Percentiles rank a stretch among this genome's conserved stretches.
phyloP scores from a whole-genome alignment of 2,113 vertebrate species.

The Manacus vitellinus region DNA sequence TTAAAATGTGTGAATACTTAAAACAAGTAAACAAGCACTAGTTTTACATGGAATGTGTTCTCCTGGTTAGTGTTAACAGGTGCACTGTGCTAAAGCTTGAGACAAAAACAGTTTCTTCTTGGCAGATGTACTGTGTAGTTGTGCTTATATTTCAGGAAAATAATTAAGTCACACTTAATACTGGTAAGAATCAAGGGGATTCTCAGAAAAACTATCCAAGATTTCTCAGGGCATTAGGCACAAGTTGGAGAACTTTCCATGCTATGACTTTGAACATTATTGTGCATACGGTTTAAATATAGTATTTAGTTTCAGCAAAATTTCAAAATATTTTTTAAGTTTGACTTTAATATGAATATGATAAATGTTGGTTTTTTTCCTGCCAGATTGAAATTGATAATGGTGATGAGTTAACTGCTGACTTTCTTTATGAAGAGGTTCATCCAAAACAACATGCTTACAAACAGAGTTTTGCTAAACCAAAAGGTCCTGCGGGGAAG shows the following conservation, averaged over 20 bases:
- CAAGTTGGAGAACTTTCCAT: background rate
- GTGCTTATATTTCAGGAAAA: background rate
- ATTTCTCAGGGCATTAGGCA: background rate
- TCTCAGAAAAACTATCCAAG: background rate
- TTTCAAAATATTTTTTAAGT: background rate
- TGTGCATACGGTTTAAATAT: background rate
- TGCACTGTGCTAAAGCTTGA: background rate
- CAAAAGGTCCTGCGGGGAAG: slow-evolving; percentile 91
- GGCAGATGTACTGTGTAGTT: background rate
- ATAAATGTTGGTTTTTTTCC: background rate
- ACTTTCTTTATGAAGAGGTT: slow-evolving; percentile 95
- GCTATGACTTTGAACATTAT: background rate
- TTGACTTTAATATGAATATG: background rate
- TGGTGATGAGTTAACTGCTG: slow-evolving; percentile 90
- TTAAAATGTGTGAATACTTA: background rate
- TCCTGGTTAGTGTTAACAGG: background rate
- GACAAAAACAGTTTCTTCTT: background rate
- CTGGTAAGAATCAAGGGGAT: background rate
- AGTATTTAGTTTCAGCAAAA: background rate
- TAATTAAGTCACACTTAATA: background rate
- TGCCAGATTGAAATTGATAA: slow-evolving; percentile 93
- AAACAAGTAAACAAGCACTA: background rate
- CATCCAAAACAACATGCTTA: slow-evolving; percentile 97
- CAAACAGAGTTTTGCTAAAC: slow-evolving; percentile 94
- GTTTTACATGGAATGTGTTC: background rate